A percentile compares a stretch with the other conserved stretches of the same genome.
Conservation (phyloP, 2,888 invertebrate species). For the Eueremaeus valkanovi region DNA sequence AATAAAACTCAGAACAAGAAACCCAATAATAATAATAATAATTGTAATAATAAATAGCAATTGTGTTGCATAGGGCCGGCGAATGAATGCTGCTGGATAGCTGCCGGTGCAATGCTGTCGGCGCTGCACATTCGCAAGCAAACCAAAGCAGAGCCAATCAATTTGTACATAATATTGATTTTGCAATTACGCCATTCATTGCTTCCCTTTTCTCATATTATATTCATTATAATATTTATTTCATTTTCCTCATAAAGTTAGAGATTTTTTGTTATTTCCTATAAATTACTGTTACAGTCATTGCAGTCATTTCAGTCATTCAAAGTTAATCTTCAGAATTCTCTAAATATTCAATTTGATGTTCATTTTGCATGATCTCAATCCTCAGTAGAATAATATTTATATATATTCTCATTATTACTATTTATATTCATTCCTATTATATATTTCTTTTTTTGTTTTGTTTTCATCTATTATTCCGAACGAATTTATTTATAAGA, state of each 20-base stretch:
- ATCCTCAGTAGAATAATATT: not conserved
- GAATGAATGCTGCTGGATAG: not conserved
- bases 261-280: not conserved
- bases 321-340: not conserved
- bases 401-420: not conserved
- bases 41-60: conserved; percentile 9
- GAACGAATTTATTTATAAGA: not conserved
- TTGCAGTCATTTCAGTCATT: not conserved
- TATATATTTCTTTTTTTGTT: no score
- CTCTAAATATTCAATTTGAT: conserved; percentile 19
- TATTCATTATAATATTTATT: conserved; percentile 13
- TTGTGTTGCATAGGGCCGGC: not conserved
- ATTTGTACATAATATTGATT: conserved; percentile 29
- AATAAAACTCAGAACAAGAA: conserved; percentile 29
- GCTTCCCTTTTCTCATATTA: conserved; percentile 8
- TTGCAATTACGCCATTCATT: conserved; percentile 16
- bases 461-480: conserved; percentile 10
- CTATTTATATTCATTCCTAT: no score
- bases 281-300: not conserved
- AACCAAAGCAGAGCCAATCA: conserved; percentile 29
- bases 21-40: conserved; percentile 30
- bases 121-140: conserved; percentile 25
- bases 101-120: conserved; percentile 21
- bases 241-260: not conserved
- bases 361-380: conserved; percentile 13